These are phyloP conservation scores for Dendrolimus kikuchii DNA, from an alignment of 1,140 invertebrate species.

Conservation along the genomic window DNA sequence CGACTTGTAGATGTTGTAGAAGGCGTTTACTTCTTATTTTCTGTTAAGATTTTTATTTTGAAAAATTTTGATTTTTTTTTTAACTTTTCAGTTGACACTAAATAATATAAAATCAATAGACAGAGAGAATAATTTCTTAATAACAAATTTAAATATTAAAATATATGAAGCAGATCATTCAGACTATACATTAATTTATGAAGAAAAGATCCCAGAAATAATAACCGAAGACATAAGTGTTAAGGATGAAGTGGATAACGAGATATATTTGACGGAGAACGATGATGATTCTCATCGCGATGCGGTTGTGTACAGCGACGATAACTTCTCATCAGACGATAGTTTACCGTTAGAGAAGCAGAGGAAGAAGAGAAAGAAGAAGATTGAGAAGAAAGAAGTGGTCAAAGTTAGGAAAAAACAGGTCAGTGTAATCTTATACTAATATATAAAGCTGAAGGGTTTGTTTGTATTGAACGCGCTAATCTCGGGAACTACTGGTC, in stretches of 20 bases:
- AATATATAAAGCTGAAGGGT: not conserved
- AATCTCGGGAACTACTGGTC: too few species aligned
- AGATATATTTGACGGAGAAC: conserved; percentile 12
- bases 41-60: too few species aligned
- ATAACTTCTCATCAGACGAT: conserved; percentile 39
- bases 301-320: conserved; percentile 9
- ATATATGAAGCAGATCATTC: conserved; percentile 24
- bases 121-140: conserved; percentile 22
- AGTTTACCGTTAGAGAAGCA: conserved; percentile 31
- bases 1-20: too few species aligned
- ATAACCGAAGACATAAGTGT: conserved; percentile 8
- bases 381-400: conserved; percentile 4
- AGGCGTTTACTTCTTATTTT: too few species aligned
- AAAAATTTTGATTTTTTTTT: not conserved
- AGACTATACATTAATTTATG: conserved; percentile 9
- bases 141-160: conserved; percentile 19
- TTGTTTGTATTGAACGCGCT: too few species aligned
- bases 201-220: not conserved
- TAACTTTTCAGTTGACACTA: conserved; percentile 37
- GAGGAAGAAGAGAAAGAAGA: conserved; percentile 19
- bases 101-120: conserved; percentile 35
- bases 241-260: conserved; percentile 19
- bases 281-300: conserved; percentile 11
- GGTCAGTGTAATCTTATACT: not conserved
- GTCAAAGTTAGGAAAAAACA: conserved; percentile 5